Evolutionary conservation across 1,140 invertebrate species (phyloP).

Genomic region (Apis mellifera): Amel_HAv3.1 CM009944.2:1984501-1985000

Average conservation of each 20-base stretch:
- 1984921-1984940: background rate
- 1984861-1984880: background rate
- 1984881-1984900: conserved; percentile 1
- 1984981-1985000: too few species aligned
- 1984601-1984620: conserved; percentile 34
- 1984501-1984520: too few species aligned
- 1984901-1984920: background rate
- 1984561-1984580: conserved; percentile 44
- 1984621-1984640: conserved; percentile 39
- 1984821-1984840: conserved; percentile 14
- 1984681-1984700: background rate
- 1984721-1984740: conserved; percentile 5
- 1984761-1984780: conserved; percentile 26
- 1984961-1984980: too few species aligned
- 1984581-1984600: conserved; percentile 37
- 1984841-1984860: background rate
- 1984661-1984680: background rate
- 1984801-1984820: conserved; percentile 38
- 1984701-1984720: background rate
- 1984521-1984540: too few species aligned
- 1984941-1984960: background rate
- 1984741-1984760: conserved; percentile 17
- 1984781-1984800: conserved; percentile 15
- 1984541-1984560: background rate
- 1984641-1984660: conserved; percentile 30